These are phyloP conservation scores for Menidia menidia DNA, from an alignment of 2,797 vertebrate genomes.

Conservation along the genomic window DNA sequence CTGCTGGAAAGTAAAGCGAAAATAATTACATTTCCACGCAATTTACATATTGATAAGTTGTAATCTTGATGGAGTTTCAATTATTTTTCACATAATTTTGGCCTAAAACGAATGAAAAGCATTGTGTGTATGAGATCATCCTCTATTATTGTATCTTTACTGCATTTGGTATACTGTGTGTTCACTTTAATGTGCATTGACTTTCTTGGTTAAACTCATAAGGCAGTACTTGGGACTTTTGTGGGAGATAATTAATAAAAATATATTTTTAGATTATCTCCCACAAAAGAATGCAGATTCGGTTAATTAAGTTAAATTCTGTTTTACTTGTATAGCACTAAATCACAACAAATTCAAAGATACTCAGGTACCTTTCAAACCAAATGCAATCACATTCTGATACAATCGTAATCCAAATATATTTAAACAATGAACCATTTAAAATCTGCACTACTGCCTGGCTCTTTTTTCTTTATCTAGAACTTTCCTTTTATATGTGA, in stretches of 20 bases:
- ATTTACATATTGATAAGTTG: slow-evolving; percentile 46
- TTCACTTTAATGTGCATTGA: background rate
- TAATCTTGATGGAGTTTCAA: slow-evolving; percentile 30
- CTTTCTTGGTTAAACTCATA: background rate
- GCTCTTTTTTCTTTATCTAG: slow-evolving; percentile 27
- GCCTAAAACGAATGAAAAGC: background rate
- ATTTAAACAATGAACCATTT: background rate
- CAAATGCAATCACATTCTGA: too few relatives aligned
- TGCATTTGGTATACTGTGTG: background rate
- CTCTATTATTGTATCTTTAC: background rate
- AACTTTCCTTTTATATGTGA: slow-evolving; percentile 31
- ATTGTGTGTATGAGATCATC: background rate
- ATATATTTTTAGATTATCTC: too few relatives aligned
- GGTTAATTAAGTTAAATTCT: too few relatives aligned
- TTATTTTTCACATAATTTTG: slow-evolving; percentile 5
- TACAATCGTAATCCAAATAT: too few relatives aligned
- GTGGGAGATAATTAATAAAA: background rate
- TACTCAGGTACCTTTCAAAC: too few relatives aligned
- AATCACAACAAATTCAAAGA: too few relatives aligned
- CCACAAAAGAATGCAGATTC: too few relatives aligned
- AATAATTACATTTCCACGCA: slow-evolving; percentile 31
- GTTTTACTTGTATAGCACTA: too few relatives aligned
- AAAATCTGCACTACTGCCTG: background rate
- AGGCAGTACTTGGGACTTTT: background rate
- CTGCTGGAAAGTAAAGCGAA: slow-evolving; percentile 19